A percentile compares a stretch with the other conserved stretches of the same genome.
Conservation (phyloP, 64 coral and sea anemone species). For the Astreopora myriophthalma region DNA sequence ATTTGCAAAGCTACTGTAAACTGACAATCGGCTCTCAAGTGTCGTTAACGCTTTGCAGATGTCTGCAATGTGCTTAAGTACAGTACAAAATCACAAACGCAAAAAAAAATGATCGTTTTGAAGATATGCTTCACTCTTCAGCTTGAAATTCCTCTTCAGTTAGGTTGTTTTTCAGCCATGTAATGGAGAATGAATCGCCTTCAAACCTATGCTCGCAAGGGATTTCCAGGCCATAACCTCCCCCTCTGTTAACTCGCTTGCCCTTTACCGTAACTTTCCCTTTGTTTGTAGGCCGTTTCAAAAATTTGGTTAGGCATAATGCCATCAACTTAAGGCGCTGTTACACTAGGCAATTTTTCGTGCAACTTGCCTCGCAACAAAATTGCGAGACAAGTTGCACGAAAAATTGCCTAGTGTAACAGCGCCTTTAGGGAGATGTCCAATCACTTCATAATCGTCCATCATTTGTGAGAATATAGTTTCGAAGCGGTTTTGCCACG, state of each 20-base stretch:
- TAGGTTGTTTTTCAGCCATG: not conserved
- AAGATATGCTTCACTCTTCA: not conserved
- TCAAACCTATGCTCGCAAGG: not conserved
- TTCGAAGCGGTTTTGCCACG: too few species aligned
- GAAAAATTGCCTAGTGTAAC: too few species aligned
- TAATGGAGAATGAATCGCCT: not conserved
- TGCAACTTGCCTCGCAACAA: too few species aligned
- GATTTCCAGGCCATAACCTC: not conserved
- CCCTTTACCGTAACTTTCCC: conserved; percentile 46
- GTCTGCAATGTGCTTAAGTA: not conserved
- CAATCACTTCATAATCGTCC: not conserved
- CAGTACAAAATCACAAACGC: not conserved
- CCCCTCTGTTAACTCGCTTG: conserved; percentile 40
- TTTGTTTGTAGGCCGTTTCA: not conserved
- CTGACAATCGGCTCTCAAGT: not conserved
- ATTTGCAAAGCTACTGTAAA: not conserved
- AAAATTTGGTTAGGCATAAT: conserved; percentile 28
- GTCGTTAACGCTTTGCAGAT: not conserved
- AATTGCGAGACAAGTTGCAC: too few species aligned
- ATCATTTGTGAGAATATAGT: not conserved
- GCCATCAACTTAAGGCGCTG: too few species aligned
- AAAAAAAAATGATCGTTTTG: not conserved
- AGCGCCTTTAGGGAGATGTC: not conserved
- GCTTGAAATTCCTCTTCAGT: not conserved
- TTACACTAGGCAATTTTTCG: too few species aligned